phyloP scores from a whole-genome alignment of 92 coral and sea anemone species.

The Chrysogorgia sp. region DNA sequence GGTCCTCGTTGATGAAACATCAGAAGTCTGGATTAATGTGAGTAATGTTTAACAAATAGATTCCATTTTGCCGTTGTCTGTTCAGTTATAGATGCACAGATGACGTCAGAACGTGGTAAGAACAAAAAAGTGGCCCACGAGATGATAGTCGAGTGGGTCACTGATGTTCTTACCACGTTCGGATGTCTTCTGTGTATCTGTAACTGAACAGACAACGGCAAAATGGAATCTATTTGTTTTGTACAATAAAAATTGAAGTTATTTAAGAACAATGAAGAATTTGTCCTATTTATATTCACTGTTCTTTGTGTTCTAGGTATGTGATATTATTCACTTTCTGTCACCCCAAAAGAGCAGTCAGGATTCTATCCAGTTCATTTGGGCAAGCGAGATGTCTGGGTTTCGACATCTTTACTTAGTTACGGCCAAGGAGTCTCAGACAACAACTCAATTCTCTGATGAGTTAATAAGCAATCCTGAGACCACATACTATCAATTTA shows the following conservation, averaged over 20 bases:
- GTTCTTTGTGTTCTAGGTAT: constrained; percentile 58
- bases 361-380: constrained; percentile 73
- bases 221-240: too few relatives aligned
- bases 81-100: too few relatives aligned
- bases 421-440: constrained; percentile 67
- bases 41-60: constrained; percentile 8
- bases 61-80: background rate
- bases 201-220: too few relatives aligned
- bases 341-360: constrained; percentile 43
- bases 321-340: constrained; percentile 79
- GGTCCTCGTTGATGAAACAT: constrained; percentile 87
- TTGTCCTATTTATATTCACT: background rate
- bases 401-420: constrained; percentile 93
- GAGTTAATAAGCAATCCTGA: constrained; percentile 83
- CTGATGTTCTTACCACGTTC: too few relatives aligned
- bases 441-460: constrained; percentile 63
- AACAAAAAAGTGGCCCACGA: too few relatives aligned
- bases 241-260: too few relatives aligned
- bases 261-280: background rate
- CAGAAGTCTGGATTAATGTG: constrained; percentile 96
- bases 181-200: too few relatives aligned
- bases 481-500: constrained; percentile 86
- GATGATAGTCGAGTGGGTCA: too few relatives aligned
- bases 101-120: too few relatives aligned
- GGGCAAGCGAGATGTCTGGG: constrained; percentile 98